phyloP scores from a whole-genome alignment of 2,113 vertebrate genomes.

The Stigmatopora argus region DNA sequence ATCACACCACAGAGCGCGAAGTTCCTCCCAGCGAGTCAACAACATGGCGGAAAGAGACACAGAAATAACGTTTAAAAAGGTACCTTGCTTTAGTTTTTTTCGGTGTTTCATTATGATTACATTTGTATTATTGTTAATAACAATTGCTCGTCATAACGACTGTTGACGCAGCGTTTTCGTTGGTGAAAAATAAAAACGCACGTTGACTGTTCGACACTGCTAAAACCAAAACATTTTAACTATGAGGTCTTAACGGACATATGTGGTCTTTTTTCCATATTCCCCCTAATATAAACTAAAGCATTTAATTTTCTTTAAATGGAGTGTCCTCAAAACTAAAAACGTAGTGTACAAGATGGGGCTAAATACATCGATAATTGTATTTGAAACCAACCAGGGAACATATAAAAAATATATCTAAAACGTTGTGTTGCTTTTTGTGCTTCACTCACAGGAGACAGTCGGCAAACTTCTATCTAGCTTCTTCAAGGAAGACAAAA shows the following conservation, averaged over 20 bases:
- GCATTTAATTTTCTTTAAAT: background rate
- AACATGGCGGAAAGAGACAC: constrained; percentile 58
- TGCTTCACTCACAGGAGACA: constrained; percentile 53
- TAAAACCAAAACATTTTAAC: background rate
- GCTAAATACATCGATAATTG: background rate
- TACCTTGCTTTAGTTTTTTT: constrained; percentile 11
- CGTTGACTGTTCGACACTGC: background rate
- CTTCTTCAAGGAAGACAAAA: constrained; percentile 71
- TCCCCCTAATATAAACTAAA: no score
- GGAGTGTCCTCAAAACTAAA: background rate
- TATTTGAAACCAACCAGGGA: no score
- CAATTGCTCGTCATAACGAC: no score
- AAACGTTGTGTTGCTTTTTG: background rate
- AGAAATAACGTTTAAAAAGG: constrained; percentile 64
- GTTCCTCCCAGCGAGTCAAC: background rate
- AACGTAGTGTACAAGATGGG: background rate
- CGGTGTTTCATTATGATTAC: background rate
- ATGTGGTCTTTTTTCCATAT: background rate
- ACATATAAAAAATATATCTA: no score
- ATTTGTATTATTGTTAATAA: background rate
- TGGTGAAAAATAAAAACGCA: background rate
- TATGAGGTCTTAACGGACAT: background rate
- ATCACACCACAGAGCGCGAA: constrained; percentile 46
- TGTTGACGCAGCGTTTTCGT: background rate
- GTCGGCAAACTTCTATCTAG: constrained; percentile 58